Percentiles rank a stretch among this genome's conserved stretches.
Conservation (phyloP, 2,888 invertebrate genomes). For the Orchestes rusci region DNA sequence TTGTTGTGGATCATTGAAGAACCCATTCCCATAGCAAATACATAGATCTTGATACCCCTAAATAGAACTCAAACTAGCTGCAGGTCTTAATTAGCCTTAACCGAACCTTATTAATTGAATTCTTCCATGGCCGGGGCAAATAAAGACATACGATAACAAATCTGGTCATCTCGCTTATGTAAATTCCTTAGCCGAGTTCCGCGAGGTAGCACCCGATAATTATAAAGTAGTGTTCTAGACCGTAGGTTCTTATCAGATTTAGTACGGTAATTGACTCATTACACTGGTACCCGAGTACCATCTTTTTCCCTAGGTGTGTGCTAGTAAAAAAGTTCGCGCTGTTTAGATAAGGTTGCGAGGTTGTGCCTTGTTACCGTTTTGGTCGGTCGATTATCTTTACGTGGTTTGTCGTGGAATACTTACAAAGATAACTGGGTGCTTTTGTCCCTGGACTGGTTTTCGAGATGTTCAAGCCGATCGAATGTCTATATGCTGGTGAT, state of each 20-base stretch:
- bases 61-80: no score
- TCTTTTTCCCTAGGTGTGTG: constrained; percentile 39
- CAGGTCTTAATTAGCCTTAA: no score
- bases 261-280: constrained; percentile 44
- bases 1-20: no score
- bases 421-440: no score
- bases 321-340: constrained; percentile 44
- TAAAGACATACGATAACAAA: constrained; percentile 35
- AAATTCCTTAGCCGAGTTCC: constrained; percentile 38
- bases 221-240: constrained; percentile 39
- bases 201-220: constrained; percentile 37
- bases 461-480: no score
- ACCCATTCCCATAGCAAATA: no score
- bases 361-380: constrained; percentile 21
- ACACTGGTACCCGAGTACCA: constrained; percentile 36
- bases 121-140: constrained; percentile 11
- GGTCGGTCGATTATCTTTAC: no score
- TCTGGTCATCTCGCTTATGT: constrained; percentile 43
- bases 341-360: constrained; percentile 37
- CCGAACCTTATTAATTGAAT: no score
- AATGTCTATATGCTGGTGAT: no score
- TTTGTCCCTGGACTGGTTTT: no score
- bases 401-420: no score
- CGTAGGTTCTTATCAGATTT: constrained; percentile 37
- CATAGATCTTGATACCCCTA: no score